Evolutionary conservation across 2,888 invertebrate species (phyloP).

Genomic region (Dryobota labecula): DNA sequence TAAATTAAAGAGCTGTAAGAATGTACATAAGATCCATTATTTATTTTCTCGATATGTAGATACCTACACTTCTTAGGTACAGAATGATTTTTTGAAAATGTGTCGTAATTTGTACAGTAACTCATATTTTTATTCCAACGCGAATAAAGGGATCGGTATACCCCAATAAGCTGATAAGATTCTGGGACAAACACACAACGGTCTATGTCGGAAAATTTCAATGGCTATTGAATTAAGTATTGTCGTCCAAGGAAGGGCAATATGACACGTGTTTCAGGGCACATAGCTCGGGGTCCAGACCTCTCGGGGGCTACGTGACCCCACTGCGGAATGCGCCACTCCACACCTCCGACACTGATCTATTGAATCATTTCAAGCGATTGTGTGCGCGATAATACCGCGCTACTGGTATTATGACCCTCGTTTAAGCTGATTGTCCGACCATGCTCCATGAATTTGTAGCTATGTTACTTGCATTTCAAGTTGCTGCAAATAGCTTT

Average conservation of each 20-base stretch:
- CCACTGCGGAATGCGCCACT: slow-evolving; percentile 68
- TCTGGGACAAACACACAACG: slow-evolving; percentile 47
- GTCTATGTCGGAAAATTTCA: slow-evolving; percentile 56
- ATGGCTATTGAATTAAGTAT: slow-evolving; percentile 65
- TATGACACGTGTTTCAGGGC: slow-evolving; percentile 69
- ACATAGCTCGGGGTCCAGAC: slow-evolving; percentile 65
- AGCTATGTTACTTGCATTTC: slow-evolving; percentile 45
- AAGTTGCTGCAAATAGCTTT: slow-evolving; percentile 31
- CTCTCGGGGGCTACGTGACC: slow-evolving; percentile 73
- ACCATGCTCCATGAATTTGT: slow-evolving; percentile 48
- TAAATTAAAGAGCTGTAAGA: neutral
- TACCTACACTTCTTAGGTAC: neutral
- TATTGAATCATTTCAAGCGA: slow-evolving; percentile 77
- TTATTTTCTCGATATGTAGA: neutral
- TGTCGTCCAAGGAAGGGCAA: slow-evolving; percentile 68
- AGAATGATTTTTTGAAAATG: neutral
- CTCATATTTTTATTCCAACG: slow-evolving; percentile 19
- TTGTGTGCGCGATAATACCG: slow-evolving; percentile 72
- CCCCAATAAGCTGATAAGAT: slow-evolving; percentile 54
- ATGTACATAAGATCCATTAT: neutral
- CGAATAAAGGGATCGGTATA: slow-evolving; percentile 30
- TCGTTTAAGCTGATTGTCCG: slow-evolving; percentile 66
- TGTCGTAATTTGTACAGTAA: neutral
- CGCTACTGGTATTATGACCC: slow-evolving; percentile 56
- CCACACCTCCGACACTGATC: slow-evolving; percentile 72